Base-by-base conservation (phyloP, 2,797 vertebrate species). In the Aulostomus chinensis region DNA sequence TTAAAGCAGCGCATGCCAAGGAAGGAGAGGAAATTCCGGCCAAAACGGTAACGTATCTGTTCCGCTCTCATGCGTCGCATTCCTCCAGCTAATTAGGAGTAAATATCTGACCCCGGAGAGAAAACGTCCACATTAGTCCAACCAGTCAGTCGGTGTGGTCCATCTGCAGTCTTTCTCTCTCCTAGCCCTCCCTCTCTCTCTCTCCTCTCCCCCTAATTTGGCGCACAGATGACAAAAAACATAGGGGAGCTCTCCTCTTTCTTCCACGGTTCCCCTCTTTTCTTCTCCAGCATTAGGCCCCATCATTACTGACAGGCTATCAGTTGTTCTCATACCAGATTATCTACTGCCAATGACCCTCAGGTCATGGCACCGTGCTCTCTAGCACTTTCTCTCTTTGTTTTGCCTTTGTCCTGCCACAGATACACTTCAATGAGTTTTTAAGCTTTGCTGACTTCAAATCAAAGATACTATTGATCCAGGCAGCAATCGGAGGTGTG, bases 41-140 rank as follows among this genome's bases (percentile, higher is more conserved):
- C 83, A 85, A 88, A 92, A 91, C 72, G 86, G 88, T 90, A 91
- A 92, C 86, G 78, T 92, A 92, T 91, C 90, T 90, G 89, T 90
- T 89, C 88, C 80, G 80, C 88, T 91, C 83, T 91, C 86, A 89
- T 90, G 90, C 80, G 54, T 86, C 45, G 76, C 91, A 92, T 92
- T 92, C 90, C 88, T 89, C 67, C 39, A 33, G 87, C 88, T 92
- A 90, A 92, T 92, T 92, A 90, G 87, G 84, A 91, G 84, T 91
- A 92, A 89, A 89, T 90, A 90, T 90, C 86, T 92, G 90, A 91
- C 90, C 90, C 86, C 60, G 60, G 77, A 88, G 83, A 88, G 86
- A 87, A 88, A 89, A 77, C 20, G 77, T 89, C 81, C 80, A 80
- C 86, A 88, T 90, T 88, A 87, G 72, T 78, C 74, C 68, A 70